These are phyloP conservation scores for Cyrtonyx montezumae DNA, from an alignment of 2,113 vertebrate genomes.

Conservation along the genomic window DNA sequence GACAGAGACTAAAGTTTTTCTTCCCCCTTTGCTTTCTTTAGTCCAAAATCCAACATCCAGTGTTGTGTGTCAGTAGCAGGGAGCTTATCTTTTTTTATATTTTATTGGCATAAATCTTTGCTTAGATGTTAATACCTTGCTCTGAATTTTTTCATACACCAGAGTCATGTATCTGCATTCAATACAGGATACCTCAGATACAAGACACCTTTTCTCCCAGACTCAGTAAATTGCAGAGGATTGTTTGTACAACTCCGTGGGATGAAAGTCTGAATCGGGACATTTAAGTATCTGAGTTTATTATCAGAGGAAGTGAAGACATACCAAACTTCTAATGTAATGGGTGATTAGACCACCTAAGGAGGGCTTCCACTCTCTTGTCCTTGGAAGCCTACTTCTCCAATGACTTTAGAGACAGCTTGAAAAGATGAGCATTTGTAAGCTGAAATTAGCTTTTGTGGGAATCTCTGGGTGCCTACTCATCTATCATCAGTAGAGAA, in stretches of 20 bases:
- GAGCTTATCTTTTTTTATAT: fast-evolving
- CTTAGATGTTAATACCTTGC: background rate
- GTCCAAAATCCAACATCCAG: background rate
- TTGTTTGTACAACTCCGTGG: background rate
- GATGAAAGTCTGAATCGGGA: background rate
- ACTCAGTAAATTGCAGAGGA: background rate
- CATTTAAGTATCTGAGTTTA: background rate
- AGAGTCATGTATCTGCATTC: background rate
- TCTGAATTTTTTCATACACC: background rate
- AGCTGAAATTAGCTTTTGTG: background rate
- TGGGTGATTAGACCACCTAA: background rate
- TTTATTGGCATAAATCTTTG: background rate
- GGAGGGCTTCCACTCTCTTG: background rate
- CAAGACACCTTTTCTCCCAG: fast-evolving
- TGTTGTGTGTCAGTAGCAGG: background rate
- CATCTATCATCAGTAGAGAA: background rate
- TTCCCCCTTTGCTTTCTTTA: background rate
- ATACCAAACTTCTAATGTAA: background rate
- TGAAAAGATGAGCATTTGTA: background rate
- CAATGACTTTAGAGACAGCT: background rate
- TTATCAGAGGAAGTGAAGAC: background rate
- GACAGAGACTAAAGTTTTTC: background rate
- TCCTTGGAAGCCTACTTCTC: background rate
- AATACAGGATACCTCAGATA: background rate
- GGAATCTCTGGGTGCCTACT: background rate